phyloP scores from a whole-genome alignment of 2,113 vertebrate species.

The Amphiprion percula region DNA sequence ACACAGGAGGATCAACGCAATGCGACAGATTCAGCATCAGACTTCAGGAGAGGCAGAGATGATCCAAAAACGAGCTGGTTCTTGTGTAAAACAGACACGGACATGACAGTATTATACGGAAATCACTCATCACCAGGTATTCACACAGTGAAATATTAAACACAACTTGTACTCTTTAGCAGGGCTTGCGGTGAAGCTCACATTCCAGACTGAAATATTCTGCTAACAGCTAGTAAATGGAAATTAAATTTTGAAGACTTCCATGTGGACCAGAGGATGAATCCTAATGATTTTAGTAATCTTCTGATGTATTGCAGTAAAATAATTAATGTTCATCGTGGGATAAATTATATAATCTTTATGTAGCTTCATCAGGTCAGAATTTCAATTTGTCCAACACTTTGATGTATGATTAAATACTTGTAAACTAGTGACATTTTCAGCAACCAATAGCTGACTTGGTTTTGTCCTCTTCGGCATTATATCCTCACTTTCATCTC shows the following conservation, averaged over 20 bases:
- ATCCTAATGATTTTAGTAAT: too few species aligned
- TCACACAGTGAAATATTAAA: not conserved
- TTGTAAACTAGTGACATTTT: not conserved
- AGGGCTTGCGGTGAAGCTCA: too few species aligned
- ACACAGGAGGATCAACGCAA: constrained; percentile 15
- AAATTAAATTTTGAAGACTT: too few species aligned
- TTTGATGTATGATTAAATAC: too few species aligned
- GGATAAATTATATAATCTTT: too few species aligned
- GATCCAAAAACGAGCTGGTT: constrained; percentile 49
- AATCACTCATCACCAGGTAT: constrained; percentile 67
- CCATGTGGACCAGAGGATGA: too few species aligned
- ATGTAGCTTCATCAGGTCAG: too few species aligned
- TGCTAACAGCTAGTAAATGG: too few species aligned
- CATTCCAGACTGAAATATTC: too few species aligned
- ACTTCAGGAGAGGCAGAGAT: not conserved
- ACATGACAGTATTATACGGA: constrained; percentile 34
- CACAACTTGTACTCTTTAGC: not conserved
- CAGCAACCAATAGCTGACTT: not conserved
- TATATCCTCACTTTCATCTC: not conserved
- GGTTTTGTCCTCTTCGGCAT: not conserved
- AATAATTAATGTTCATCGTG: too few species aligned
- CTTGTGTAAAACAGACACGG: constrained; percentile 63
- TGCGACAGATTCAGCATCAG: not conserved
- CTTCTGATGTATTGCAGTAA: too few species aligned
- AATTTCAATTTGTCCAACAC: too few species aligned